These are phyloP conservation scores for Psettodes erumei DNA, from an alignment of 2,113 vertebrate genomes.

Conservation along the genomic window DNA sequence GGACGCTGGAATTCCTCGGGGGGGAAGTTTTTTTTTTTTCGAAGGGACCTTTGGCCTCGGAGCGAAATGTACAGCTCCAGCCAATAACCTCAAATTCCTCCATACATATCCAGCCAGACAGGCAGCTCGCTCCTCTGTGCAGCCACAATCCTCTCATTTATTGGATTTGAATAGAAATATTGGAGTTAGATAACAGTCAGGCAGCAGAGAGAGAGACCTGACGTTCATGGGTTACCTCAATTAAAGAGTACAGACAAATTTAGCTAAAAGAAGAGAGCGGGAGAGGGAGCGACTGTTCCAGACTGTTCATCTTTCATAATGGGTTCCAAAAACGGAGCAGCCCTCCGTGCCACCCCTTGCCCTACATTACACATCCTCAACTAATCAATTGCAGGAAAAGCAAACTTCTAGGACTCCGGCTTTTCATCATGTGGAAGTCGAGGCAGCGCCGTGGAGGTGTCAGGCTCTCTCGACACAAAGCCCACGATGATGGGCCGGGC, in stretches of 20 bases:
- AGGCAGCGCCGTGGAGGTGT: not conserved
- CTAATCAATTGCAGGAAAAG: slow-evolving; percentile 52
- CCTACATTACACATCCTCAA: slow-evolving; percentile 52
- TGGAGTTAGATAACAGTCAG: slow-evolving; percentile 53
- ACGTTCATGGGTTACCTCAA: slow-evolving; percentile 53
- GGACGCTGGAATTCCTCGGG: slow-evolving; percentile 29
- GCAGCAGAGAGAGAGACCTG: slow-evolving; percentile 34
- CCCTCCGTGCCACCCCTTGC: slow-evolving; percentile 40
- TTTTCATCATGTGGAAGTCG: slow-evolving; percentile 31
- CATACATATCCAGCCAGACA: slow-evolving; percentile 25
- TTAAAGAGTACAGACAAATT: slow-evolving; percentile 50
- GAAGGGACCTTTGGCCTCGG: slow-evolving; percentile 3
- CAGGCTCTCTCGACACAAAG: slow-evolving; percentile 14
- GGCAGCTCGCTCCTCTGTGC: slow-evolving; percentile 20
- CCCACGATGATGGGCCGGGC: not conserved
- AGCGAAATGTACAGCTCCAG: slow-evolving; percentile 21
- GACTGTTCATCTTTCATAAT: slow-evolving; percentile 60
- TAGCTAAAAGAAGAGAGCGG: slow-evolving; percentile 27
- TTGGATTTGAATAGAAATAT: slow-evolving; percentile 47
- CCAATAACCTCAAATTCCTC: slow-evolving; percentile 29
- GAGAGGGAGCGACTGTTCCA: slow-evolving; percentile 41
- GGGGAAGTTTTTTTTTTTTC: slow-evolving; percentile 30
- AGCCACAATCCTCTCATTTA: slow-evolving; percentile 28
- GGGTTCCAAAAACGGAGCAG: slow-evolving; percentile 32
- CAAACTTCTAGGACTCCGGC: slow-evolving; percentile 40